A percentile compares a stretch with the other conserved stretches of the same genome.
Conservation (phyloP, 2,888 invertebrate species). For the Drosophila engyochracea region DNA sequence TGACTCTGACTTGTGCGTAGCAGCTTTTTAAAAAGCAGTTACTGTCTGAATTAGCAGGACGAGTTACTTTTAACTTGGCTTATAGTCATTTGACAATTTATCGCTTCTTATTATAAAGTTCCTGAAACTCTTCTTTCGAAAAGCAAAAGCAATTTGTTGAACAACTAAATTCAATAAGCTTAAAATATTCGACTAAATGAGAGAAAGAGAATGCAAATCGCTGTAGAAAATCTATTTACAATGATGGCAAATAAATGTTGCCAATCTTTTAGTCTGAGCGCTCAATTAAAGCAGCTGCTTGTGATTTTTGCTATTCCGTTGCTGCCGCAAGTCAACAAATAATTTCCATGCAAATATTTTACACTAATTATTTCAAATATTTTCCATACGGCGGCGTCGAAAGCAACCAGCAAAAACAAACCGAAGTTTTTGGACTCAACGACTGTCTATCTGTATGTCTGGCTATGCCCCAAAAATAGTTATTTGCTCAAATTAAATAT, state of each 20-base stretch:
- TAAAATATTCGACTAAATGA: background rate
- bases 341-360: conserved; percentile 79
- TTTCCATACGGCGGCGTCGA: conserved; percentile 62
- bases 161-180: background rate
- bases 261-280: background rate
- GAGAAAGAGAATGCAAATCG: background rate
- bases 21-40: conserved; percentile 10
- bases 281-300: conserved; percentile 55
- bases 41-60: background rate
- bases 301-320: conserved; percentile 39
- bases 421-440: conserved; percentile 25
- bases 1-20: conserved; percentile 21
- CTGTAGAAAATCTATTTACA: conserved; percentile 3
- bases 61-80: conserved; percentile 4
- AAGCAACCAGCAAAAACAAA: conserved; percentile 47
- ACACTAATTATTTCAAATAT: conserved; percentile 80
- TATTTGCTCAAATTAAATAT: conserved; percentile 79
- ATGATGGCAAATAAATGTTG: conserved; percentile 17
- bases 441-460: conserved; percentile 28
- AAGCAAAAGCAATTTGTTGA: background rate
- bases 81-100: background rate
- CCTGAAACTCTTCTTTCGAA: background rate
- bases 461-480: conserved; percentile 74
- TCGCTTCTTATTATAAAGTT: background rate
- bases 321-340: conserved; percentile 75